These are phyloP conservation scores for Anguilla obscura DNA, from an alignment of 2,797 vertebrate genomes.

Conservation along the genomic window DNA sequence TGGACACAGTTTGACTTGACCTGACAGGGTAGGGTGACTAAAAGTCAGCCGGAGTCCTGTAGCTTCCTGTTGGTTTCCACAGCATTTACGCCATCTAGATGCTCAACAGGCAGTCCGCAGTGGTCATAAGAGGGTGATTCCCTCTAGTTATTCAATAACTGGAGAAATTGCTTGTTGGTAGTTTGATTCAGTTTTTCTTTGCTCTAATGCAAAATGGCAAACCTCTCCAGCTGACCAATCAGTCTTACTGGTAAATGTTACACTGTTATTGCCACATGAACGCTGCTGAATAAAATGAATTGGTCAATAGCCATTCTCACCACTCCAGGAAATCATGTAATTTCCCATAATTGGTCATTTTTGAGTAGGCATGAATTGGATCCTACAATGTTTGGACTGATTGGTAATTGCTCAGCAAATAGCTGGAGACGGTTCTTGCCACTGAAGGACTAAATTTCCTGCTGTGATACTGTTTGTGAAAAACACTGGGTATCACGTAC, in stretches of 20 bases:
- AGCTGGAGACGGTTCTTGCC: neutral
- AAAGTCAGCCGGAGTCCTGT: too few species aligned
- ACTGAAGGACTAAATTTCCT: neutral
- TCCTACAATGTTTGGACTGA: neutral
- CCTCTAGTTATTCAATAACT: neutral
- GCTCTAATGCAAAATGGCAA: neutral
- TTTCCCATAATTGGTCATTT: neutral
- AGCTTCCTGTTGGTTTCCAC: too few species aligned
- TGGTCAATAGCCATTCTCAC: neutral
- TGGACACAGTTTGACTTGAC: too few species aligned
- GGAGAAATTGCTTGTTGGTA: neutral
- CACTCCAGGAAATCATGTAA: neutral
- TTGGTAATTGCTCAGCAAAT: neutral
- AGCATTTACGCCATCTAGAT: too few species aligned
- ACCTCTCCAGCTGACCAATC: neutral
- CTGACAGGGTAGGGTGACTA: too few species aligned
- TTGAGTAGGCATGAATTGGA: neutral
- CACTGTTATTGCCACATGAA: neutral
- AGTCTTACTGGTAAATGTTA: neutral
- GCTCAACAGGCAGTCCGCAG: too few species aligned
- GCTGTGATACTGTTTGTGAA: neutral
- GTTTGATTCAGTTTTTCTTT: neutral
- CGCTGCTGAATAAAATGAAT: neutral
- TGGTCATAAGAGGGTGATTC: neutral
- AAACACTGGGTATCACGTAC: neutral